A percentile compares a stretch with the other conserved stretches of the same genome.
These are phyloP conservation scores for Varanus salvator DNA, from an alignment of 2,113 vertebrate species.

Conservation along the genomic window DNA sequence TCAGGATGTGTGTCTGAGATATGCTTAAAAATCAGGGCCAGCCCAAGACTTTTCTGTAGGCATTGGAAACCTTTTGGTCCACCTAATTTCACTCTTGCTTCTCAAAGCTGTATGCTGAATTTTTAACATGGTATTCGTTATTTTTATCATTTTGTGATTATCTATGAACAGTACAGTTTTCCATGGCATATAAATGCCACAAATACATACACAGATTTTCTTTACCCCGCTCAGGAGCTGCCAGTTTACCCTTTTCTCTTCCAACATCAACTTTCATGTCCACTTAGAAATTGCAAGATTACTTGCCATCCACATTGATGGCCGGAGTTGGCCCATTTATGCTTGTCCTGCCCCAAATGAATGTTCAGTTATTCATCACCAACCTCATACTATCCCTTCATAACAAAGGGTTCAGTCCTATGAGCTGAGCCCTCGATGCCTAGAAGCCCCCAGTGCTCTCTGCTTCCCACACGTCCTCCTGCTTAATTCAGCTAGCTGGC, in stretches of 20 bases:
- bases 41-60: too few species aligned
- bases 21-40: too few species aligned
- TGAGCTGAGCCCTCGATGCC: too few species aligned
- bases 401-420: not conserved
- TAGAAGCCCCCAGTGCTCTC: too few species aligned
- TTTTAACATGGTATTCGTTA: not conserved
- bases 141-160: not conserved
- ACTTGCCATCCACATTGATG: not conserved
- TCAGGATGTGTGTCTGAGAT: too few species aligned
- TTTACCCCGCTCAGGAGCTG: not conserved
- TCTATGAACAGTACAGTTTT: not conserved
- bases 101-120: not conserved
- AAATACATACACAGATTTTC: not conserved
- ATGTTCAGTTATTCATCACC: not conserved
- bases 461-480: too few species aligned
- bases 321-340: not conserved
- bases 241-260: not conserved
- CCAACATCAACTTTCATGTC: not conserved
- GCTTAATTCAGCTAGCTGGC: too few species aligned
- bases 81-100: too few species aligned
- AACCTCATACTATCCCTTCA: not conserved
- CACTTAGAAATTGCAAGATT: not conserved
- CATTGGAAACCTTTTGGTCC: too few species aligned
- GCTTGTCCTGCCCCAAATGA: not conserved
- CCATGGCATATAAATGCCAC: not conserved